Base-by-base conservation (phyloP, 2,113 vertebrate species). In the Kryptolebias marmoratus region DNA sequence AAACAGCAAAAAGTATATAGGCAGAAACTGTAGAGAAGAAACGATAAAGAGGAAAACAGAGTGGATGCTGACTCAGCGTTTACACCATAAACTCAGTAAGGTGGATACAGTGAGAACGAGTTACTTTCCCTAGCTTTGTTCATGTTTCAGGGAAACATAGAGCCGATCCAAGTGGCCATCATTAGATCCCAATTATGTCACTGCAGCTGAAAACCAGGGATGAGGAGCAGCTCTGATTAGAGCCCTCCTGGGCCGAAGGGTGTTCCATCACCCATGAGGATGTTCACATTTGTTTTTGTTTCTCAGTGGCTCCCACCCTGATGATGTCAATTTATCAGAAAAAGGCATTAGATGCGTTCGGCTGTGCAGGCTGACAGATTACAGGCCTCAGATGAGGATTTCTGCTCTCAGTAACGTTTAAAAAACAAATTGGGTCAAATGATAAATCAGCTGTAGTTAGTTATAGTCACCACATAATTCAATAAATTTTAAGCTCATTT, bases 101-200 rank as follows among this genome's bases (percentile, higher is more conserved):
- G 39, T 5, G 39, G 39, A 42, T 5, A 42, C 9, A 42, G 39
- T 42, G 9, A 42, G 1, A 42, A 7, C 7, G 32, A 42, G 39
- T 5, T 42, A 10, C 10, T 42, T 42, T 8, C 4, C 5, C 39
- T 4, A 36, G 39, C 10, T 42, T 42, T 8, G 39, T 42, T 36
- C 32, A 4, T 42, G 14, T 56, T 30, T 44, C 3, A 49, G 74
- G 55, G 39, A 80, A 62, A 61, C n/a, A 30, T 42, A 79, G 53
- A 11, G 56, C 48, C 81, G 86, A 75, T 39, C 30, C 71, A 80
- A 81, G n/a, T 48, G 44, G 65, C 52, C 15, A 71, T 56, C 36
- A 58, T 15, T 13, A 16, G 59, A 72, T 82, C 61, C 67, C 42
- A 68, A 60, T 60, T 65, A n/a, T 48, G 30, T 62, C 31, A 67